Base-by-base conservation (phyloP, 2,888 invertebrate species). In the Camponotus fellah region DNA sequence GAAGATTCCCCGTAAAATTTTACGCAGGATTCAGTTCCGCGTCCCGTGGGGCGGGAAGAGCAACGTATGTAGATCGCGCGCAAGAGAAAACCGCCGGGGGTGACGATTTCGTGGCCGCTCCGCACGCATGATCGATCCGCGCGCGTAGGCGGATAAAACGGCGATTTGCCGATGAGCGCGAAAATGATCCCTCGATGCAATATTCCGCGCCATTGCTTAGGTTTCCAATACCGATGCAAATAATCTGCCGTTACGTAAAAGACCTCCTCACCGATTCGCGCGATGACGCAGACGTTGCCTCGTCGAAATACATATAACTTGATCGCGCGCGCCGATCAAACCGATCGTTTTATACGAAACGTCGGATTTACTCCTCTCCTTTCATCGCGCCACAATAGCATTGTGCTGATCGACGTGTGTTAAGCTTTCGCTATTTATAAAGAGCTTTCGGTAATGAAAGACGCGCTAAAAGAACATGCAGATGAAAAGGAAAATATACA, bases 1-100 rank as follows among this genome's bases (percentile, higher is more conserved):
- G 56, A 26, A 32, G 60, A 40, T 32, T 74, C 12, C 9, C 58
- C 58, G 80, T 85, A 72, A 91, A 90, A 92, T 91, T 60, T 77
- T 89, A 88, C 86, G 89, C 82, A 58, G 87, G 5, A 12, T 12
- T 26, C 82, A 85, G 90, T 91, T 85, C 87, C 37, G 2, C 4
- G 5, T 37, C 26, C 87, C 84, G 84, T 80, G 85, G 3, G 58
- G 88, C 85, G 82, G 88, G 86, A 89, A 81, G 79, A 75, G 77
- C n/a, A 34, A 26, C 34, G 74, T 66, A 83, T 85, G 86, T 72
- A 85, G 83, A 87, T 88, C 80, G 85, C 83, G 88, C 83, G 87
- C 86, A 68, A 85, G 80, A 85, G 85, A 85, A 77, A 88, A 64
- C 49, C 43, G n/a, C 53, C 46, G 49, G 12, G 66, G 65, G 43